Conservation (phyloP, 1,140 invertebrate genomes). For the Drosophila teissieri region DNA sequence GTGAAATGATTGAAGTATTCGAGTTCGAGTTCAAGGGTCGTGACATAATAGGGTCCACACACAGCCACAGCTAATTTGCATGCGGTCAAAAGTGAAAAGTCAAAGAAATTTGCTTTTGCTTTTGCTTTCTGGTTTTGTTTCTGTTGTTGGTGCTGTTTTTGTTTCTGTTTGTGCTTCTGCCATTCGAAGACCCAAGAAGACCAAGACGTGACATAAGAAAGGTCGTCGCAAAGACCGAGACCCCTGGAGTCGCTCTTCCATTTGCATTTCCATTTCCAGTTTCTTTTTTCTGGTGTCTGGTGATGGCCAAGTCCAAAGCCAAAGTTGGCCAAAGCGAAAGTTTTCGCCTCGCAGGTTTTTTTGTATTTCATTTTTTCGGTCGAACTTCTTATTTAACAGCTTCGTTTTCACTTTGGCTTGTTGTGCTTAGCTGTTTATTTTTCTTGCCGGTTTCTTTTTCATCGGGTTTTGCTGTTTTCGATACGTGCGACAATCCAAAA, state of each 20-base stretch:
- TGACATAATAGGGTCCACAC: conserved; percentile 55
- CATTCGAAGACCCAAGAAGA: neutral
- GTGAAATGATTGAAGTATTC: conserved; percentile 1
- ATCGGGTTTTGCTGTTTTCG: neutral
- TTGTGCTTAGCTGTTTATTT: conserved; percentile 41
- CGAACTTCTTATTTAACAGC: conserved; percentile 72
- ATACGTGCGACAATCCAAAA: conserved; percentile 60
- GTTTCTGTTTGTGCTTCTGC: neutral
- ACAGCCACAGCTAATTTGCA: conserved; percentile 36
- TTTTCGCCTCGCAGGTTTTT: conserved; percentile 50
- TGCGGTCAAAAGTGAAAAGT: conserved; percentile 64
- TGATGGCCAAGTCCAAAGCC: conserved; percentile 74
- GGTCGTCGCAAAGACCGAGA: conserved; percentile 51
- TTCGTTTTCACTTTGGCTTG: conserved; percentile 45
- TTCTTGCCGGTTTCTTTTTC: conserved; percentile 32
- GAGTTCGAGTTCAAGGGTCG: conserved; percentile 42
- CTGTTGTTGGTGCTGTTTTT: conserved; percentile 16
- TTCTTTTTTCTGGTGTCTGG: conserved; percentile 28
- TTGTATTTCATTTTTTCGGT: conserved; percentile 13
- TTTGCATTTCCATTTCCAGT: conserved; percentile 41
- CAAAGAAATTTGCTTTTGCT: conserved; percentile 49
- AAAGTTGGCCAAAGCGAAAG: conserved; percentile 60
- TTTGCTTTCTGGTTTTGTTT: conserved; percentile 14
- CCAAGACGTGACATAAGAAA: conserved; percentile 72
- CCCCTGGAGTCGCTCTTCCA: conserved; percentile 30